Evolutionary conservation across 2,113 vertebrate species (phyloP), one percentile per base, ranked within the genome.

Genomic region (Pogonocichla stellata): DNA sequence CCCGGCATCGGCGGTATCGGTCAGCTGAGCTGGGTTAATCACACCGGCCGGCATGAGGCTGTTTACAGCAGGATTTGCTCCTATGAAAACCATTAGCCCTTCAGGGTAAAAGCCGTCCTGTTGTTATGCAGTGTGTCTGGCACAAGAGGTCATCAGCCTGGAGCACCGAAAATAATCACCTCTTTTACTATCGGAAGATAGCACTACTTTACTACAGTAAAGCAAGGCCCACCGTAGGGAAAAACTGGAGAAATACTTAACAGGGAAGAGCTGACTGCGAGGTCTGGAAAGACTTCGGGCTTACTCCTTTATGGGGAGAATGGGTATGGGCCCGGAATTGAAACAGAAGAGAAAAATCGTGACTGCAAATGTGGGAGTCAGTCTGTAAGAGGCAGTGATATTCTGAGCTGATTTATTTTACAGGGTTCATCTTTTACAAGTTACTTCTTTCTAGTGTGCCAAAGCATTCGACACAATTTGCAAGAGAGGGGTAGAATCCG

Each of bases 11-110:
- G 73, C 75, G 36, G 31, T 80, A 77, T 85, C 54, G 9, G 66
- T 92, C 93, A 96, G 67, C 72, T 86, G 91, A 91, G 89, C 80
- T 6, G 71, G 58, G 48, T 77, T 56, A 86, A 65, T 80, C 65
- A 78, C 17, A n/a, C 28, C 71, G 14, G 62, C 54, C 16, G 50
- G 70, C 71, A 73, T 42, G 77, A 80, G 5, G 34, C 58, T 73
- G 69, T 88, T 92, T 74, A 43, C 75, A 62, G 67, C 75, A 47
- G 67, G 60, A 83, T 86, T 95, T 86, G 71, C 60, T n/a, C 58
- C 10, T 78, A 66, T 8, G 66, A 86, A 83, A 90, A 73, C 66
- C 86, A 83, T 94, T 51, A 92, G 60, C 58, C 58, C 58, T 77
- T 86, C 1, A 74, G 56, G 82, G 60, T 33, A 78, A 88, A 64